These are phyloP conservation scores for Anisognathus igniventris DNA, from an alignment of 2,797 vertebrate genomes.

Conservation along the genomic window DNA sequence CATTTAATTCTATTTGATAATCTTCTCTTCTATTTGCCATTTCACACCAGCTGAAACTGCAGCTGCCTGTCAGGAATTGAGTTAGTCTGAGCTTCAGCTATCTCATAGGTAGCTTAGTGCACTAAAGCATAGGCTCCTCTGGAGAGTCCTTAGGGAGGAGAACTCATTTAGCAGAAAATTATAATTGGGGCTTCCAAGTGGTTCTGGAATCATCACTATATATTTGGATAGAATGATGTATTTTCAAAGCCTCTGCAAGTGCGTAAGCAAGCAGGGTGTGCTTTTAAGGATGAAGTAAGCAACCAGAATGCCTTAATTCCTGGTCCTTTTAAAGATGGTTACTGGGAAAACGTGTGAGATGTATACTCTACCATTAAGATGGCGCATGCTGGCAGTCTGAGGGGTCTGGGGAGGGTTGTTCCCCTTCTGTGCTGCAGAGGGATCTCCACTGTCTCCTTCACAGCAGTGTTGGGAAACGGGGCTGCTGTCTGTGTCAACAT, in stretches of 20 bases:
- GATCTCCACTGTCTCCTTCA: neutral
- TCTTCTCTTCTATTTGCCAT: constrained; percentile 25
- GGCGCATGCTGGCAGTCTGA: neutral
- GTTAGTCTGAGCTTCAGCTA: constrained; percentile 4
- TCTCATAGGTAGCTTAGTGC: neutral
- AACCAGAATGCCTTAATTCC: neutral
- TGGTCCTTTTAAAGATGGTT: neutral
- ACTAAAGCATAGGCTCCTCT: neutral
- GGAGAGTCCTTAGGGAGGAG: neutral
- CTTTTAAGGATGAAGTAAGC: neutral
- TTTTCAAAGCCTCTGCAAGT: neutral
- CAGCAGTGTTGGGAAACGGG: neutral
- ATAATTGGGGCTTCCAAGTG: constrained; percentile 14
- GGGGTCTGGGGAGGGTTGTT: neutral
- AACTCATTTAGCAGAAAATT: constrained; percentile 43
- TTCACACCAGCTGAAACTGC: constrained; percentile 48
- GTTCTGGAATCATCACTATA: neutral
- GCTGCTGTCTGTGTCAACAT: neutral
- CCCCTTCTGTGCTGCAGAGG: neutral
- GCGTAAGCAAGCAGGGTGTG: neutral
- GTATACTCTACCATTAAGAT: neutral
- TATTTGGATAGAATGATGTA: neutral
- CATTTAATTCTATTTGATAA: constrained; percentile 41
- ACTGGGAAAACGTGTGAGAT: neutral
- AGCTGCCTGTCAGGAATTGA: constrained; percentile 51